Evolutionary conservation across 2,113 vertebrate species (phyloP).

Genomic region (Halichoerus grypus): DNA sequence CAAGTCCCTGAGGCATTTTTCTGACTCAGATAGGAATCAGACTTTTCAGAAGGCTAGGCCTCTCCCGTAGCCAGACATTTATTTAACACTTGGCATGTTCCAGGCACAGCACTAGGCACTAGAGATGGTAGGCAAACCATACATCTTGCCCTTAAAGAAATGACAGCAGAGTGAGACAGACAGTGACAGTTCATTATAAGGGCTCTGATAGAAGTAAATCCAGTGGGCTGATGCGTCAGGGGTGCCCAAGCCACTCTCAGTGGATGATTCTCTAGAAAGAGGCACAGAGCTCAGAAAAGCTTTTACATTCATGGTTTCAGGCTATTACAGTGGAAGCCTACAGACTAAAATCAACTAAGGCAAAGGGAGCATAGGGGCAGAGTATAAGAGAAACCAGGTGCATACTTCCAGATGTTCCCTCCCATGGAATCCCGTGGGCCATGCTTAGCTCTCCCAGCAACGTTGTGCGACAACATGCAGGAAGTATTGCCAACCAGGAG

Average conservation of each 20-base stretch:
- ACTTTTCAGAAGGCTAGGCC: too few relatives aligned
- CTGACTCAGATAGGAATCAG: neutral
- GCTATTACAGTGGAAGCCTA: neutral
- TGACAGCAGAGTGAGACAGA: neutral
- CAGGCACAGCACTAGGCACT: neutral
- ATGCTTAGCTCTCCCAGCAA: neutral
- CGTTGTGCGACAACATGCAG: neutral
- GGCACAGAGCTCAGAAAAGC: neutral
- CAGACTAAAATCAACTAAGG: neutral
- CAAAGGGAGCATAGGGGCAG: neutral
- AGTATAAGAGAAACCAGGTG: neutral
- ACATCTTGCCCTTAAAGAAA: neutral
- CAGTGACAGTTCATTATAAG: neutral
- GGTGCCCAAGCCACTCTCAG: neutral
- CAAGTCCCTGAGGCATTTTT: neutral
- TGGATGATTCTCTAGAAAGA: neutral
- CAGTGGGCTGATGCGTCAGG: neutral
- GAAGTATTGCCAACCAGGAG: neutral
- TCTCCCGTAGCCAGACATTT: neutral
- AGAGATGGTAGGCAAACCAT: neutral
- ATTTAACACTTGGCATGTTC: neutral
- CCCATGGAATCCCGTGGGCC: neutral
- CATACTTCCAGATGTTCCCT: neutral
- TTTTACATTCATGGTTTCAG: neutral
- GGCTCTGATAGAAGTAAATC: neutral